Evolutionary conservation across 2,113 vertebrate species (phyloP).

Genomic region (Callithrix jacchus): DNA sequence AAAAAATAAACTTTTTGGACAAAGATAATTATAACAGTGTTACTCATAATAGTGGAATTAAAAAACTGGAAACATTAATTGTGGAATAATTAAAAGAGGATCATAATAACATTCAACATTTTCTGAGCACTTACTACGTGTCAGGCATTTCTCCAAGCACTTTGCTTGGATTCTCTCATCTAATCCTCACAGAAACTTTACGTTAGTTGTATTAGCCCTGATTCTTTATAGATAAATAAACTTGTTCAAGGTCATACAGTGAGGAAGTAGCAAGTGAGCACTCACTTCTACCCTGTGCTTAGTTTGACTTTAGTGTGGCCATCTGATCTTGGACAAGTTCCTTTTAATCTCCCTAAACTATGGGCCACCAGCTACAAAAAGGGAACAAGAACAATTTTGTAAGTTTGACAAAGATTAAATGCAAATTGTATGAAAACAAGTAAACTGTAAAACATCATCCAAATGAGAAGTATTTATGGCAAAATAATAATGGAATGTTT

Average conservation of each 20-base stretch:
- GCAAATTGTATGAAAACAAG: background rate
- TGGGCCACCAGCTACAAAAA: background rate
- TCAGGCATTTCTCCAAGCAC: background rate
- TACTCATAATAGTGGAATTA: slow-evolving; percentile 29
- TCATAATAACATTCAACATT: background rate
- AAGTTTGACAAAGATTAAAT: background rate
- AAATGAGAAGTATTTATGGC: slow-evolving; percentile 6
- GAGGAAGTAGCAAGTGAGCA: background rate
- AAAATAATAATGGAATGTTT: background rate
- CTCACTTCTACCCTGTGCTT: background rate
- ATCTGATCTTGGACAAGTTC: background rate
- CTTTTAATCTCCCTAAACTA: slow-evolving; percentile 21
- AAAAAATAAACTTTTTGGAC: slow-evolving; percentile 37
- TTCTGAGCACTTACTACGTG: background rate
- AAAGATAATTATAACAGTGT: slow-evolving; percentile 44
- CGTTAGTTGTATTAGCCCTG: background rate
- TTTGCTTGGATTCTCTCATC: too few species aligned
- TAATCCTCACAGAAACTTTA: background rate
- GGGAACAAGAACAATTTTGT: background rate
- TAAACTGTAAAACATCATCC: slow-evolving; percentile 3
- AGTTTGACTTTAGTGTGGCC: background rate
- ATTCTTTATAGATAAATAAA: background rate
- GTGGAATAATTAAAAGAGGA: background rate
- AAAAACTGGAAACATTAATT: slow-evolving; percentile 44
- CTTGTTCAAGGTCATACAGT: background rate